Evolutionary conservation across 1,140 invertebrate genomes (phyloP), one percentile per base, ranked within the genome.

Genomic region (Solen grandis): DNA sequence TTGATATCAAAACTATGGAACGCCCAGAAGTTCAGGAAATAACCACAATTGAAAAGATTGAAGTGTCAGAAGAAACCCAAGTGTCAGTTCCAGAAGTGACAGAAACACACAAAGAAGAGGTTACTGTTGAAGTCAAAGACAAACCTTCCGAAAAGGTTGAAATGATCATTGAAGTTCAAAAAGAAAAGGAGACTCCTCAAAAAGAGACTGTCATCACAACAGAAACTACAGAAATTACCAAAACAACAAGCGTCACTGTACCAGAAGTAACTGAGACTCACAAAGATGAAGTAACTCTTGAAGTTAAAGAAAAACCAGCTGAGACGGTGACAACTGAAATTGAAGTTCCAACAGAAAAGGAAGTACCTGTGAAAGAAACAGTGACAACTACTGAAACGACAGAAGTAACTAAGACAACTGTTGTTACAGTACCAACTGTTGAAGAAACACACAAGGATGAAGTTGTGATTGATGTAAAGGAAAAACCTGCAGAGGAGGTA

Each of bases 41-140:
- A n/a, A 76, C 65, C 16, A 35, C 55, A 54, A 76, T 66, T n/a
- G 81, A 82, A 27, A 72, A 62, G 38, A 72, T 59, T 54, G 81
- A 73, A 65, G 63, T 72, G 59, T 76, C 57, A 22, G 52, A 70
- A 31, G 57, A n/a, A 19, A 76, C 59, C 22, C 46, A 13, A 52
- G 57, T 82, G 22, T 33, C 41, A 35, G 33, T 75, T 36, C 73
- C 82, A 22, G 13, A 55, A 27, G 65, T 62, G 8, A 72, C 78
- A 29, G 85, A 86, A 62, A 73, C 66, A 1, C 65, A 84, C 63
- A 79, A 41, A 52, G 83, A 88, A 55, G 86, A 88, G 69, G 25
- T 87, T 5, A 85, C 76, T 25, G 41, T 88, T 36, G 84, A 88
- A n/a, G 78, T 88, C 29, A 36, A 81, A 60, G 87, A 86, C 10